Conservation (phyloP, 1,140 invertebrate species). For the Heterodera schachtii region DNA sequence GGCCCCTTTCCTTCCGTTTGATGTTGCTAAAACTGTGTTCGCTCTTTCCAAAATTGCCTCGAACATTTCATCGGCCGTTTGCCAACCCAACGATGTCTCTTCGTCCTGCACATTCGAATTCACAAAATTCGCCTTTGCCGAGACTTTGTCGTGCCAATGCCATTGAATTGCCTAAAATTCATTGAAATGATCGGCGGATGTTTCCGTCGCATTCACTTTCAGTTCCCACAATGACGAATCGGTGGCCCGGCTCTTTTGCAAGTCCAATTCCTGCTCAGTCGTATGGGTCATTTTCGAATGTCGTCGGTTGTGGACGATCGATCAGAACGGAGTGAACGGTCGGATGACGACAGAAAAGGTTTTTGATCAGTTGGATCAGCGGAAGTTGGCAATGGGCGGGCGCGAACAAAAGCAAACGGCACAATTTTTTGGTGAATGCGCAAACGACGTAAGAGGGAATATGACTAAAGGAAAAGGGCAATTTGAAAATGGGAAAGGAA, state of each 20-base stretch:
- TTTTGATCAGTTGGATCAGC: slow-evolving; percentile 34
- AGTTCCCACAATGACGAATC: slow-evolving; percentile 37
- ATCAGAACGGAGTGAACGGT: slow-evolving; percentile 26
- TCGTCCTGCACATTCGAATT: slow-evolving; percentile 34
- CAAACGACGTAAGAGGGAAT: slow-evolving; percentile 34
- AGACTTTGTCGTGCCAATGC: slow-evolving; percentile 40
- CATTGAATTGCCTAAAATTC: slow-evolving; percentile 37
- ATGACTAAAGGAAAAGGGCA: slow-evolving; percentile 23
- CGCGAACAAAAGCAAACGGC: slow-evolving; percentile 30
- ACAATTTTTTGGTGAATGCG: slow-evolving; percentile 28
- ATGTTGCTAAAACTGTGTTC: not conserved
- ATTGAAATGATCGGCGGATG: not conserved
- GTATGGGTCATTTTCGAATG: slow-evolving; percentile 33
- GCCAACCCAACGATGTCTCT: slow-evolving; percentile 30
- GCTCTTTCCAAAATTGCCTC: slow-evolving; percentile 17
- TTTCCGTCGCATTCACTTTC: slow-evolving; percentile 15
- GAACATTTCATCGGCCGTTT: slow-evolving; percentile 30
- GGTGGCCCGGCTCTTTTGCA: slow-evolving; percentile 34
- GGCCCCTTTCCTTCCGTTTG: not conserved
- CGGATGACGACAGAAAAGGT: slow-evolving; percentile 25
- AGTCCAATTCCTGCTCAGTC: slow-evolving; percentile 30
- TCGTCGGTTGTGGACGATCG: slow-evolving; percentile 23
- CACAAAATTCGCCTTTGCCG: slow-evolving; percentile 38
- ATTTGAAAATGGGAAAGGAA: slow-evolving; percentile 20
- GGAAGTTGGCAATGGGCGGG: slow-evolving; percentile 36